phyloP scores from a whole-genome alignment of 2,888 invertebrate genomes.

The Drosophila colorata region DNA sequence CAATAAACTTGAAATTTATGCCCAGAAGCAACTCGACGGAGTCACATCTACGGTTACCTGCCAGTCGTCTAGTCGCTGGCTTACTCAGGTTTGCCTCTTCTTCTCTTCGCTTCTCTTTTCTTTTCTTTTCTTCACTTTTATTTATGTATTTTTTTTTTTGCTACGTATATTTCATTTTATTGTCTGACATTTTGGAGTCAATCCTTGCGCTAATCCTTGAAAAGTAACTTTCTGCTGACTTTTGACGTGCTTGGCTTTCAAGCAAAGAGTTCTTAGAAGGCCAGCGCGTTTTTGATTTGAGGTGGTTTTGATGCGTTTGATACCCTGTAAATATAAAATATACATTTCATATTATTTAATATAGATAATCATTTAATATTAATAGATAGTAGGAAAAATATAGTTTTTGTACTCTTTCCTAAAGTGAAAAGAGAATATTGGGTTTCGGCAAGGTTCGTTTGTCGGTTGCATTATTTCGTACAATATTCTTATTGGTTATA shows the following conservation, averaged over 20 bases:
- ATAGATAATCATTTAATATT: too few relatives aligned
- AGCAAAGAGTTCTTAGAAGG: constrained; percentile 17
- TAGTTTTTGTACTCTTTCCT: too few relatives aligned
- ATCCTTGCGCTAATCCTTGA: constrained; percentile 74
- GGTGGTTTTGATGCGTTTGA: neutral
- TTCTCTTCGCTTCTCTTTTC: constrained; percentile 4
- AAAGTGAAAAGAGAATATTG: too few relatives aligned
- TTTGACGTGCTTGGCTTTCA: constrained; percentile 37
- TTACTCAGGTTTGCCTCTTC: constrained; percentile 1
- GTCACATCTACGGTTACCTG: constrained; percentile 21
- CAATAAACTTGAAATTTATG: constrained; percentile 81
- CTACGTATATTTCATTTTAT: constrained; percentile 50
- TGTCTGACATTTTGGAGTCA: constrained; percentile 73
- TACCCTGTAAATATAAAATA: constrained; percentile 19
- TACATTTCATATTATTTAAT: too few relatives aligned
- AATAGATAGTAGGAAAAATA: too few relatives aligned
- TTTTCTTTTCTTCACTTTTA: constrained; percentile 22
- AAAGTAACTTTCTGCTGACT: constrained; percentile 62
- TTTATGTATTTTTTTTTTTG: constrained; percentile 16
- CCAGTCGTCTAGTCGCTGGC: constrained; percentile 35
- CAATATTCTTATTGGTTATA: too few relatives aligned
- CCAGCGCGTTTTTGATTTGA: neutral
- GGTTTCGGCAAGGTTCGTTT: too few relatives aligned
- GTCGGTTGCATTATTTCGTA: too few relatives aligned
- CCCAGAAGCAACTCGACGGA: constrained; percentile 32